Base-by-base conservation (phyloP, 2,797 vertebrate genomes). In the Pampus argenteus region DNA sequence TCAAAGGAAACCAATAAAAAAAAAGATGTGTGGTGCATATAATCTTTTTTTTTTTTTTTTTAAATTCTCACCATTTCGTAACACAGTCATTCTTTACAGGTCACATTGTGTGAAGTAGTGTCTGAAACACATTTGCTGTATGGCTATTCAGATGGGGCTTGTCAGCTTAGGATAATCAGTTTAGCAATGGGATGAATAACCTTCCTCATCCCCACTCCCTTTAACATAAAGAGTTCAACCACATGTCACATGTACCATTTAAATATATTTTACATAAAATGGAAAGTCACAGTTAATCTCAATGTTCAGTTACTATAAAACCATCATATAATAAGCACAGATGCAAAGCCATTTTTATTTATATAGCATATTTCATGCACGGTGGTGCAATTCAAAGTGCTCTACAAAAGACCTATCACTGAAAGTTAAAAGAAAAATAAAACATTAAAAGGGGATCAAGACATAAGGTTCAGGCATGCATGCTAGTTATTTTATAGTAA, bases 1-100 rank as follows among this genome's bases (percentile, higher is more conserved):
- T 74, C 14, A 74, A 66, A 64, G 9, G 8, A 52, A 75, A 56
- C 15, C 56, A 62, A 31, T 79, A 10, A 36, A 40, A 65, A 72
- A 74, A 22, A 23, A 45, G 18, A 48, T 34, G 34, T 44, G 51
- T 23, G n/a, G 31, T 54, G n/a, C 38, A 34, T 13, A 2, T 71
- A 38, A 74, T 78, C n/a, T n/a, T n/a, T n/a, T n/a, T n/a, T n/a
- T n/a, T n/a, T n/a, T n/a, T n/a, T n/a, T n/a, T n/a, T n/a, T n/a
- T n/a, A n/a, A n/a, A 52, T 13, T 17, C 14, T 17, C 31, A 51
- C 13, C 14, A 49, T 38, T 10, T 36, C 18, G n/a, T 47, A 18
- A n/a, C 6, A 10, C 10, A 18, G 2, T 25, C 3, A 48, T 26
- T 58, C 25, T 31, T 57, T 29, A 38, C 40, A 26, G 55, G 42